Base-by-base conservation (phyloP, 1,140 invertebrate genomes). In the Diploscapter pachys region DNA sequence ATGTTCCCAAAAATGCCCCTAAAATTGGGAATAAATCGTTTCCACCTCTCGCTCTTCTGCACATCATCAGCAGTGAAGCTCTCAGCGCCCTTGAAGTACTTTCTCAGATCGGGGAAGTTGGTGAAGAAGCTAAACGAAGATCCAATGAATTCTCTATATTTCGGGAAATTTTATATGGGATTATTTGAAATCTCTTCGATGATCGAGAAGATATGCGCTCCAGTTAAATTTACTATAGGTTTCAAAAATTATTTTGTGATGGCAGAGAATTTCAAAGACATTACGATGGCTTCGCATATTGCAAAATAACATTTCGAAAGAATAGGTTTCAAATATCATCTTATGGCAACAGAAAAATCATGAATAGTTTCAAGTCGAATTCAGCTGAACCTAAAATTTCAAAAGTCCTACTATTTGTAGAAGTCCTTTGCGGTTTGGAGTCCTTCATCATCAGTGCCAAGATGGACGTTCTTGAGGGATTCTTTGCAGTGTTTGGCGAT, bases 1-100 rank as follows among this genome's bases (percentile, higher is more conserved):
- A 6, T 65, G 51, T 65, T 6, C 31, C 51, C 31, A 6, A 9
- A 6, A 65, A 31, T 65, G 31, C 31, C 2, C 1, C 9, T 9
- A 65, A 65, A 65, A 65, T 59, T 59, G 57, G 57, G 63, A 65
- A 65, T 9, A 9, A 49, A 9, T 9, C 9, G 9, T 65, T 48
- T 2, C 13, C 2, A 71, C 69, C 81, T 79, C 31, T 83, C 81
- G 62, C 81, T 82, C 61, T 83, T 80, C 63, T 82, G 80, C 9
- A 82, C 81, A 66, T 82, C 81, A 5, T 83, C 81, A n/a, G 81
- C 77, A 4, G 79, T 81, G 67, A 56, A 83, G 49, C 81, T 76
- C 63, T 82, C 80, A n/a, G 81, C 81, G 31, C 81, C 81, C 63
- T 82, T 82, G 74, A 82, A 82, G 63, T 83, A 82, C 2, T 73